These are phyloP conservation scores for Calvadosia cruxmelitensis DNA, from an alignment of 30 jellyfish, hydroid and myxozoan species.

Conservation along the genomic window DNA sequence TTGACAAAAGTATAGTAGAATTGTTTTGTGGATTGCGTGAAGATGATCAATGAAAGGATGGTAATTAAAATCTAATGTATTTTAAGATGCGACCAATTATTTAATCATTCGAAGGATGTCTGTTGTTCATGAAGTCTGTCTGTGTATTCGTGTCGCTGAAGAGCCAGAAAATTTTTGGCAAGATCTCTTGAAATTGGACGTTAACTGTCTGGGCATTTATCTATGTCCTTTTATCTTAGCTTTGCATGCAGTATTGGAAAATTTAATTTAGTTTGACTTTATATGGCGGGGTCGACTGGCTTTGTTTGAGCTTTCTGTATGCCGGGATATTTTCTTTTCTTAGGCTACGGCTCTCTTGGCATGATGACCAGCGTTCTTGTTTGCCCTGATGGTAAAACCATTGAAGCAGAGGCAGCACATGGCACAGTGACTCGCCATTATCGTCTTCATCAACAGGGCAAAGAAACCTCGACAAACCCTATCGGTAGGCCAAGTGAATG, in stretches of 20 bases:
- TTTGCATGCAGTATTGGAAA: not conserved
- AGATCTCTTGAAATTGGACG: too few species aligned
- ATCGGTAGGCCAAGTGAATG: constrained; percentile 31
- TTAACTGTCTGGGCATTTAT: too few species aligned
- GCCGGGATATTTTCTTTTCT: not conserved
- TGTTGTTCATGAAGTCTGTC: too few species aligned
- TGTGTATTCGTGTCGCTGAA: too few species aligned
- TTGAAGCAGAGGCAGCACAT: constrained; percentile 97
- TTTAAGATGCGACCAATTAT: too few species aligned
- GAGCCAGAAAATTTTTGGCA: too few species aligned
- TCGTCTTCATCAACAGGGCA: constrained; percentile 83
- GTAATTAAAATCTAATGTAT: too few species aligned
- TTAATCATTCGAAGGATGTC: too few species aligned
- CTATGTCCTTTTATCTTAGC: not conserved
- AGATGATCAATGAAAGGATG: too few species aligned
- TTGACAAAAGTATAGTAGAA: too few species aligned
- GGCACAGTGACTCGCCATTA: constrained; percentile 94
- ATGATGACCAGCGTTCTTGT: constrained; percentile 90
- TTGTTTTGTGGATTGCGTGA: too few species aligned
- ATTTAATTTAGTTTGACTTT: not conserved
- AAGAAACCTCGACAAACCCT: constrained; percentile 86
- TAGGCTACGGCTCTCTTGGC: constrained; percentile 92
- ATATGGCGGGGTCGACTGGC: not conserved
- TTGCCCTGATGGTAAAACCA: constrained; percentile 95
- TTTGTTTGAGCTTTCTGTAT: too few species aligned